phyloP scores from a whole-genome alignment of 2,113 vertebrate species.

The Pelusios castaneus region DNA sequence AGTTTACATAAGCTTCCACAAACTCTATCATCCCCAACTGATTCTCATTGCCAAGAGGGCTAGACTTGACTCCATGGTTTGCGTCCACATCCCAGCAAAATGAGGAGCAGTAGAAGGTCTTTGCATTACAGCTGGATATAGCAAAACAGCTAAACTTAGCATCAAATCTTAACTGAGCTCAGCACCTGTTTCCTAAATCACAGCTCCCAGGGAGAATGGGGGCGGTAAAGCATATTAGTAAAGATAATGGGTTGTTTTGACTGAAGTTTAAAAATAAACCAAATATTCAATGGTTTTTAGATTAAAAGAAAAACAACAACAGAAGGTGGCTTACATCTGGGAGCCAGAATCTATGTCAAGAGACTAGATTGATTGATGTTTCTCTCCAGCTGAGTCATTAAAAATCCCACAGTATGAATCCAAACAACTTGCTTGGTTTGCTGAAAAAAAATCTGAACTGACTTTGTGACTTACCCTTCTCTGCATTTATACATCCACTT shows the following conservation, averaged over 20 bases:
- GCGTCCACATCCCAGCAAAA: constrained; percentile 41
- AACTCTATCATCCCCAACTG: neutral
- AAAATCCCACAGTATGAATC: neutral
- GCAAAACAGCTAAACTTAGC: constrained; percentile 67
- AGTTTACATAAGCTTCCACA: accelerated
- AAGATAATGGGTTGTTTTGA: constrained; percentile 12
- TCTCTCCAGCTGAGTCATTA: constrained; percentile 3
- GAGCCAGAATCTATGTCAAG: neutral
- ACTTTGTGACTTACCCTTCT: too few species aligned
- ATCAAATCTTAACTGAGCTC: neutral
- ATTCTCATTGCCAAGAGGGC: constrained; percentile 39
- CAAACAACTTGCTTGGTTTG: too few species aligned
- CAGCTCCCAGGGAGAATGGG: neutral
- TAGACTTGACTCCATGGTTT: constrained; percentile 69
- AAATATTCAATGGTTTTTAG: neutral
- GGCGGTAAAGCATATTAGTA: neutral
- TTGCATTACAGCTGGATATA: constrained; percentile 62
- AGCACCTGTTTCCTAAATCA: constrained; percentile 43
- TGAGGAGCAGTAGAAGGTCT: constrained; percentile 65
- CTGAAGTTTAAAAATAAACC: neutral
- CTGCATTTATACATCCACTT: too few species aligned
- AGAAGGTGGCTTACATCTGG: neutral
- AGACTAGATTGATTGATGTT: neutral
- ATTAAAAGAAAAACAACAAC: constrained; percentile 11
- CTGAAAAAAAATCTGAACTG: too few species aligned